These are phyloP conservation scores for Ruditapes philippinarum DNA, from an alignment of 1,140 invertebrate genomes.

Conservation along the genomic window DNA sequence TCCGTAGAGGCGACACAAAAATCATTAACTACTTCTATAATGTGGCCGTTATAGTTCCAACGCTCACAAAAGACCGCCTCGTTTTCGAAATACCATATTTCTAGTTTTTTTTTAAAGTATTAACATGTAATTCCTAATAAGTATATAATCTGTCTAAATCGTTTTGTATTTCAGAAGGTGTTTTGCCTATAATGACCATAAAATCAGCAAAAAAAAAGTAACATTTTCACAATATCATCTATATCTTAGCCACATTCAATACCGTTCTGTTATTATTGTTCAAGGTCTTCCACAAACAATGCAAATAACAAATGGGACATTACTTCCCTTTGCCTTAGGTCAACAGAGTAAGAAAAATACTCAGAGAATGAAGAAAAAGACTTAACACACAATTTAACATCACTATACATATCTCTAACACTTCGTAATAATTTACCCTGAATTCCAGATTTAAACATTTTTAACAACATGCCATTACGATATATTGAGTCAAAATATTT, in stretches of 20 bases:
- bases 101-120: too few species aligned
- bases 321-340: neutral
- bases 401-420: neutral
- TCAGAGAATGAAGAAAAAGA: neutral
- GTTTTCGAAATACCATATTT: too few species aligned
- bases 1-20: too few species aligned
- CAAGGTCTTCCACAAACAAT: constrained; percentile 4
- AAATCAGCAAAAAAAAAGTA: too few species aligned
- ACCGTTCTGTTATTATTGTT: neutral
- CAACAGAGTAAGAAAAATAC: constrained; percentile 13
- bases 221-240: too few species aligned
- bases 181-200: too few species aligned
- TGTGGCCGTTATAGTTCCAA: too few species aligned
- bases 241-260: neutral
- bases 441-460: neutral
- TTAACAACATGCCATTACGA: neutral
- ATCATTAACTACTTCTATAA: too few species aligned
- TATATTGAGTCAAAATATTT: neutral
- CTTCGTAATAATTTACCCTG: neutral
- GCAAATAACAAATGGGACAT: neutral
- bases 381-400: neutral
- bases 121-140: too few species aligned
- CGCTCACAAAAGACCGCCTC: too few species aligned
- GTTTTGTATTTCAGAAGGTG: too few species aligned
- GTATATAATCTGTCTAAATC: too few species aligned